Evolutionary conservation across 1,140 invertebrate genomes (phyloP).

Genomic region (Prorops nasuta): DNA sequence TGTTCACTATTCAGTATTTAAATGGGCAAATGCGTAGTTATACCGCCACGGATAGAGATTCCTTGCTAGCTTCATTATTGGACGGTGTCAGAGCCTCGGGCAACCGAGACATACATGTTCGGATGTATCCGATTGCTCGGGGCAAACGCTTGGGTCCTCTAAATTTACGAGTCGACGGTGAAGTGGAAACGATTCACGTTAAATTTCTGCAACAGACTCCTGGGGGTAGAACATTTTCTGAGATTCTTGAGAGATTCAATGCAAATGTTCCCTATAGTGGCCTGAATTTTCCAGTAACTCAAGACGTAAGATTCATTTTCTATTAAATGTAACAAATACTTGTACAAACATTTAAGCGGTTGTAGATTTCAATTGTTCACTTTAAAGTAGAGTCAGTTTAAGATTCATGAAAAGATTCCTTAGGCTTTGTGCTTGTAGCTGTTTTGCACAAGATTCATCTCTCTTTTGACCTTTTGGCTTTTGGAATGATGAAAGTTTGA

Average conservation of each 20-base stretch:
- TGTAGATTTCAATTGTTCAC: not conserved
- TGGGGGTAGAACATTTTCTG: constrained; percentile 59
- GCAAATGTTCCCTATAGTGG: constrained; percentile 97
- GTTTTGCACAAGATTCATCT: no score
- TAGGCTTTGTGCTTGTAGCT: no score
- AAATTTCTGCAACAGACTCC: constrained; percentile 79
- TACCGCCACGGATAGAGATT: constrained; percentile 87
- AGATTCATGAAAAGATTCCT: no score
- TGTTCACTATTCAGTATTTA: constrained; percentile 92
- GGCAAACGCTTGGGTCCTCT: constrained; percentile 88
- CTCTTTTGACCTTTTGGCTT: no score
- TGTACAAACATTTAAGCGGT: no score
- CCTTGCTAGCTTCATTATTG: constrained; percentile 88
- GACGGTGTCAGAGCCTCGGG: constrained; percentile 96
- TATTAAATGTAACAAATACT: no score
- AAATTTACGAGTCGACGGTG: constrained; percentile 86
- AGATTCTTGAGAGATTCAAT: constrained; percentile 91
- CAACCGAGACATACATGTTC: constrained; percentile 96
- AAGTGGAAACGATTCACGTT: constrained; percentile 86
- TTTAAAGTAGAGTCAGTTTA: no score
- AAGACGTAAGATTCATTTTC: constrained; percentile 74
- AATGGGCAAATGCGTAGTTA: constrained; percentile 88
- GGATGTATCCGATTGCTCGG: constrained; percentile 77
- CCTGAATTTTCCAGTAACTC: constrained; percentile 90
- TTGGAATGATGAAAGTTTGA: not conserved